Evolutionary conservation across 2,888 invertebrate species (phyloP).

Genomic region (Oligia fasciuncula): DNA sequence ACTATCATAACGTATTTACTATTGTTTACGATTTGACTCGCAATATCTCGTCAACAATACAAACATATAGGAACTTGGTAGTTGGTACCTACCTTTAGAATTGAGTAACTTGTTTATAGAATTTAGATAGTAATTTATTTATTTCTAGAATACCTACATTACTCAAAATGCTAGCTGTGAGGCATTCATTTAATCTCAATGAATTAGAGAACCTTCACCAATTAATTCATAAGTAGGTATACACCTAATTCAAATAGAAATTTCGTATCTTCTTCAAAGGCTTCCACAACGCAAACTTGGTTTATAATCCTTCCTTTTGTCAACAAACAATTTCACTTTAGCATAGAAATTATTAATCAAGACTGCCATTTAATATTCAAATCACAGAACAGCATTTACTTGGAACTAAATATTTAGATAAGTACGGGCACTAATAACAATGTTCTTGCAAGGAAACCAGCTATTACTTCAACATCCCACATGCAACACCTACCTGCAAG

Average conservation of each 20-base stretch:
- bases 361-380: constrained; percentile 46
- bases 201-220: no score
- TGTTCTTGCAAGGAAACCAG: constrained; percentile 70
- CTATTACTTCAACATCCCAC: constrained; percentile 73
- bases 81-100: not conserved
- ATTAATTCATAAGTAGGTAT: no score
- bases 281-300: not conserved
- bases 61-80: not conserved
- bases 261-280: constrained; percentile 9
- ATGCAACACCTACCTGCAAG: constrained; percentile 71
- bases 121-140: not conserved
- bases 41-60: not conserved
- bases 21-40: not conserved
- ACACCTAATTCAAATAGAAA: constrained; percentile 19
- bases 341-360: constrained; percentile 33
- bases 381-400: constrained; percentile 23
- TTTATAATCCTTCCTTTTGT: not conserved
- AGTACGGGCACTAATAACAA: constrained; percentile 21
- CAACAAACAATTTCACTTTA: constrained; percentile 13
- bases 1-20: not conserved
- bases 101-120: not conserved
- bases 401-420: constrained; percentile 3
- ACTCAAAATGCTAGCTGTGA: no score
- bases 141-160: not conserved
- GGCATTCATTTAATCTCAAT: not conserved